Percentiles rank a stretch among this genome's conserved stretches.
Evolutionary conservation across 2,888 invertebrate genomes (phyloP).

Genomic region (Drosophila mulleri): DNA sequence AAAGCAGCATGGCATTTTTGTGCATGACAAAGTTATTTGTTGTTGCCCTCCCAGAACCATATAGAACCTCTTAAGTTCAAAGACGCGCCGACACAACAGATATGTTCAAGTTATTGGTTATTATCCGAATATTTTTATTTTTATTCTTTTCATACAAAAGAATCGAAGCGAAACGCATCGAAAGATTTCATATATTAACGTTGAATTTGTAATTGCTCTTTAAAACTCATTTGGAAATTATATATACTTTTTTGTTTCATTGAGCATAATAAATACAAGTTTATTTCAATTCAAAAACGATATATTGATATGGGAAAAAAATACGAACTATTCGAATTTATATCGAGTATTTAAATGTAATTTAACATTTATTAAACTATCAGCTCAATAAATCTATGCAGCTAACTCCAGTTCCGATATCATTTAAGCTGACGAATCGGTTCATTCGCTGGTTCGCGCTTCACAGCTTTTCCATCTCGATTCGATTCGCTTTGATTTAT

Average conservation of each 20-base stretch:
- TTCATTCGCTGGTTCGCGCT: not conserved
- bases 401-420: not conserved
- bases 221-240: not conserved
- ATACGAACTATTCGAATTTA: not conserved
- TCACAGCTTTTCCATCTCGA: constrained; percentile 11
- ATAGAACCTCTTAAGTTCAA: constrained; percentile 37
- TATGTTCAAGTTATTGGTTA: not conserved
- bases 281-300: no score
- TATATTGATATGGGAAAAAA: not conserved
- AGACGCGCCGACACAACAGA: constrained; percentile 23
- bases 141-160: not conserved
- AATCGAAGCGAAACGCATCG: constrained; percentile 27
- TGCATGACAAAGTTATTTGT: constrained; percentile 75
- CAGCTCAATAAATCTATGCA: not conserved
- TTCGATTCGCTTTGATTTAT: constrained; percentile 28
- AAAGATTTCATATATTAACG: not conserved
- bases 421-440: not conserved
- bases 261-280: not conserved
- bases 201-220: not conserved
- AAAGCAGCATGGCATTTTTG: constrained; percentile 83
- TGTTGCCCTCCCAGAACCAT: constrained; percentile 35
- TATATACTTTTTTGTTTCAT: not conserved
- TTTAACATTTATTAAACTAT: no score
- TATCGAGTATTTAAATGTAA: no score
- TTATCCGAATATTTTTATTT: not conserved